phyloP scores from a whole-genome alignment of 1,140 invertebrate genomes.

The Orussus abietinus region DNA sequence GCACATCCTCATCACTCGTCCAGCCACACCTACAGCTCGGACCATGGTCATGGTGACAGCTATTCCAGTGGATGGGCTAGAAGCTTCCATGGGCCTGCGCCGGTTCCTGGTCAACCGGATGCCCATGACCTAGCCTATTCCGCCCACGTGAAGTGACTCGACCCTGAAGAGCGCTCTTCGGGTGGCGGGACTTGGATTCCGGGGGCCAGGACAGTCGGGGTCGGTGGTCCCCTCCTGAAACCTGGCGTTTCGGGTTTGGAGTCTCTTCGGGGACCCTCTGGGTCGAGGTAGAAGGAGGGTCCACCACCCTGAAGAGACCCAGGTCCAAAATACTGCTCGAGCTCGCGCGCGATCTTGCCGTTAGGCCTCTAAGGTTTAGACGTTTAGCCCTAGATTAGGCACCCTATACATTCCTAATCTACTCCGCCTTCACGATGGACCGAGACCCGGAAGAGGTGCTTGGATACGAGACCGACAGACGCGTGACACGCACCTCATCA shows the following conservation, averaged over 20 bases:
- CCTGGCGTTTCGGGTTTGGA: slow-evolving; percentile 14
- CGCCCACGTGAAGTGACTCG: slow-evolving; percentile 50
- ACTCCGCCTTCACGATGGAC: too few relatives aligned
- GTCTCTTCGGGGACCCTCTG: too few relatives aligned
- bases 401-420: too few relatives aligned
- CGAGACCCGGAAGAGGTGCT: too few relatives aligned
- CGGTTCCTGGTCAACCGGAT: slow-evolving; percentile 42
- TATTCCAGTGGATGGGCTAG: slow-evolving; percentile 61
- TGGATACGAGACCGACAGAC: too few relatives aligned
- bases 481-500: too few relatives aligned
- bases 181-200: background rate
- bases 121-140: slow-evolving; percentile 65
- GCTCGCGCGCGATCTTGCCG: slow-evolving; percentile 12
- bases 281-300: too few relatives aligned
- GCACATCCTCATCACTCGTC: slow-evolving; percentile 62
- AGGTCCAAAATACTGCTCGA: too few relatives aligned
- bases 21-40: slow-evolving; percentile 46
- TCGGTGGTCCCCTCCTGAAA: too few relatives aligned
- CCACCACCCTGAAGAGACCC: too few relatives aligned
- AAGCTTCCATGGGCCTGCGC: slow-evolving; percentile 53
- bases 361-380: too few relatives aligned
- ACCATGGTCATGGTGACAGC: slow-evolving; percentile 52
- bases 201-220: slow-evolving; percentile 5
- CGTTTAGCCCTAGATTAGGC: too few relatives aligned
- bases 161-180: slow-evolving; percentile 4